Conservation (phyloP, 2,888 invertebrate species). For the Melinopterus prodromus region DNA sequence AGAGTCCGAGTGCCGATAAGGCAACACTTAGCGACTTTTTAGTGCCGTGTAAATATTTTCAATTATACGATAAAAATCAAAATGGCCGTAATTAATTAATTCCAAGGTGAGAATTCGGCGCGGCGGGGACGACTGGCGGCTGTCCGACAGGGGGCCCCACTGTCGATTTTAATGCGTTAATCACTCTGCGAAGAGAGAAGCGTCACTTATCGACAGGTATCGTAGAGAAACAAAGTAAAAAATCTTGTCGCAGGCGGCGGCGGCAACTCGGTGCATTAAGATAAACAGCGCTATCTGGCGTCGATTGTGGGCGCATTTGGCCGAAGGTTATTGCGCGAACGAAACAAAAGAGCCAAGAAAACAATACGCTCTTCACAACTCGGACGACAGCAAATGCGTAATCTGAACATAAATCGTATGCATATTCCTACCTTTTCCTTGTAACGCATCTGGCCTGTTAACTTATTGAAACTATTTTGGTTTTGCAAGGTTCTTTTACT, state of each 20-base stretch:
- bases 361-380: background rate
- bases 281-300: background rate
- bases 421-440: background rate
- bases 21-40: background rate
- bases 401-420: slow-evolving; percentile 4
- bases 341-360: background rate
- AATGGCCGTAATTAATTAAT: slow-evolving; percentile 24
- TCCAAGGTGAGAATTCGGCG: slow-evolving; percentile 11
- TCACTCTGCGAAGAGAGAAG: slow-evolving; percentile 4
- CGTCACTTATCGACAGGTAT: slow-evolving; percentile 4
- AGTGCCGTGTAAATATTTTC: slow-evolving; percentile 24
- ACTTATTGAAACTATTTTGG: no score
- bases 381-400: background rate
- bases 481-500: no score
- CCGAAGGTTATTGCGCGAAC: background rate
- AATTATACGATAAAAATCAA: slow-evolving; percentile 24
- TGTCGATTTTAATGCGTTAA: slow-evolving; percentile 4
- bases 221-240: background rate
- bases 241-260: background rate
- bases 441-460: background rate
- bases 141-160: background rate
- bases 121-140: background rate
- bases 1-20: background rate
- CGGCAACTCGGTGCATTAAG: background rate
- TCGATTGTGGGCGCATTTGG: background rate